Percentiles rank a stretch among this genome's conserved stretches.
These are phyloP conservation scores for Leptopterna dolabrata DNA, from an alignment of 2,888 invertebrate genomes.

Conservation along the genomic window DNA sequence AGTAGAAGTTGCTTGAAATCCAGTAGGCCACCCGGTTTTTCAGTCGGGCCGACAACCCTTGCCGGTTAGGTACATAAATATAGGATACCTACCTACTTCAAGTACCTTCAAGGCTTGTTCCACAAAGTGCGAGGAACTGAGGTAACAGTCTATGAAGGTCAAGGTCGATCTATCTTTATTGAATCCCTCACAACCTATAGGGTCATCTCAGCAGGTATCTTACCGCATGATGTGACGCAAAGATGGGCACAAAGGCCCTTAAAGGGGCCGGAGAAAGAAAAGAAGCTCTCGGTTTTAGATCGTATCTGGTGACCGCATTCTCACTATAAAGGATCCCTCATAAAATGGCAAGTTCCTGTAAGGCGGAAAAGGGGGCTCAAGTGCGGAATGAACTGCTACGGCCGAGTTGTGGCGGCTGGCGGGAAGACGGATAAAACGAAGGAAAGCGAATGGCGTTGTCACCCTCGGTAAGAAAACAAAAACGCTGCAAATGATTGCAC, in stretches of 20 bases:
- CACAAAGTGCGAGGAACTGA: too few species aligned
- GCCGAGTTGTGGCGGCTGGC: background rate
- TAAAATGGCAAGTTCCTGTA: background rate
- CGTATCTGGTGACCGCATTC: constrained; percentile 25
- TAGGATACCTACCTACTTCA: too few species aligned
- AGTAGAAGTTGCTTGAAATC: too few species aligned
- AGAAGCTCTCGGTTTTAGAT: constrained; percentile 4
- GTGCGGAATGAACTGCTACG: background rate
- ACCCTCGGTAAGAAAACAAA: background rate
- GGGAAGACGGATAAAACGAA: background rate
- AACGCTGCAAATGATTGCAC: background rate
- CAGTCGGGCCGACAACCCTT: too few species aligned
- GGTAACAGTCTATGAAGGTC: background rate
- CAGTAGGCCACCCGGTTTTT: too few species aligned
- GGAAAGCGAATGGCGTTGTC: background rate
- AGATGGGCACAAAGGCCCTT: constrained; percentile 1
- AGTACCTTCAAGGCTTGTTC: too few species aligned
- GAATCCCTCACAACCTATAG: background rate
- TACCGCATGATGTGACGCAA: constrained; percentile 1
- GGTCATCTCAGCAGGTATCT: constrained; percentile 23
- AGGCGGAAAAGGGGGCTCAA: background rate
- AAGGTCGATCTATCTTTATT: background rate
- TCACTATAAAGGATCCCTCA: background rate
- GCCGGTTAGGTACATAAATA: too few species aligned
- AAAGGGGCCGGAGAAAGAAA: background rate